Base-by-base conservation (phyloP, 1,140 invertebrate species). In the Psix sp. region DNA sequence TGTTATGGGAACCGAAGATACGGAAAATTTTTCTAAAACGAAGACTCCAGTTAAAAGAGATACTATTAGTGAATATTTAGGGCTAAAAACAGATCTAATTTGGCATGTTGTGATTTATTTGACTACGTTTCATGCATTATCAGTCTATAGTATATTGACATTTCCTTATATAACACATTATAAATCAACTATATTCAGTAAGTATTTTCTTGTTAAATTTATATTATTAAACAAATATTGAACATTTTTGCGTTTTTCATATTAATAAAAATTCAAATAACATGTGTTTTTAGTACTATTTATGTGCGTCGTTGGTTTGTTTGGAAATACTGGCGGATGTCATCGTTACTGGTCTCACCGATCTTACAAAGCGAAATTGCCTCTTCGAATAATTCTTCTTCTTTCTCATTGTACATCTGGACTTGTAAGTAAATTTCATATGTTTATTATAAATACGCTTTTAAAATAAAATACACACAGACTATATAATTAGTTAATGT, bases 291-390 rank as follows among this genome's bases (percentile, higher is more conserved):
- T n/a, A 57, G 52, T 57, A 11, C 3, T 57, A 31, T 15, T 62
- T 24, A 62, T 62, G 57, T 24, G 26, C 10, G 35, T 62, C 6
- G 13, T 51, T 21, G 57, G 57, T 0, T 16, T 49, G 18, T 62
- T 62, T 42, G 57, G 57, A 13, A 62, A 51, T 24, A 62, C 57
- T 16, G 57, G 45, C 13, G 57, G 57, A 9, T 49, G 36, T 35
- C 57, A 62, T 35, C 45, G 57, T 17, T 26, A 51, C 11, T 62
- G 57, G 57, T 63, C 59, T 20, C 59, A 63, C 31, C 46, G 40
- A 5, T 63, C 59, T 14, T 63, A 36, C 9, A 63, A 63, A 52
- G 59, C 59, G 2, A 63, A 63, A 36, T 36, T 52, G 6, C 59
- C 59, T 2, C 59, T 63, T 10, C 14, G 59, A 7, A 52, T 63